A percentile compares a stretch with the other conserved stretches of the same genome.
phyloP scores from a whole-genome alignment of 2,113 vertebrate genomes.

The Tragelaphus buxtoni region DNA sequence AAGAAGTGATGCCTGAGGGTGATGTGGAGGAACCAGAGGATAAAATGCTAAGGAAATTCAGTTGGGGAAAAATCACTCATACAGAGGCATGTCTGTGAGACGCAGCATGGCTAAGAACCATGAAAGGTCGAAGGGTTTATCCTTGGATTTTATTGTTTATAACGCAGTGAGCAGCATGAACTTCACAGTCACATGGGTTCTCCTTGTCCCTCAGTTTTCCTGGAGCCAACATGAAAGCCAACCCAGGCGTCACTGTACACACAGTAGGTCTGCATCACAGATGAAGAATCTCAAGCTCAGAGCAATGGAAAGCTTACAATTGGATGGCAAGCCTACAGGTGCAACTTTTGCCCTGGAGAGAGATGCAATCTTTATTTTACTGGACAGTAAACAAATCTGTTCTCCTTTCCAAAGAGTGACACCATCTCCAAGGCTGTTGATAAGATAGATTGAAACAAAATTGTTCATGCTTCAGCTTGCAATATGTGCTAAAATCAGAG shows the following conservation, averaged over 20 bases:
- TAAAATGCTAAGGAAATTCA: neutral
- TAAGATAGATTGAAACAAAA: neutral
- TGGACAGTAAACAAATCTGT: neutral
- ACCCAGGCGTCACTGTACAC: rapidly evolving
- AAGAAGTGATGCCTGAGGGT: neutral
- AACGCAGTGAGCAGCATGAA: neutral
- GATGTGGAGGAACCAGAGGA: neutral
- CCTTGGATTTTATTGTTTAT: neutral
- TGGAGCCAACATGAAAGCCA: neutral
- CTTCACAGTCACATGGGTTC: rapidly evolving
- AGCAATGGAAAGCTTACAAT: neutral
- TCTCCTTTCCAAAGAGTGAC: neutral
- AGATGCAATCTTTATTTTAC: neutral
- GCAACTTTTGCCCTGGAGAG: neutral
- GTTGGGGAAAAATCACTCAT: neutral
- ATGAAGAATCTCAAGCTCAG: neutral
- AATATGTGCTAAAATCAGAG: neutral
- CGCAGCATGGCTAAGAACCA: neutral
- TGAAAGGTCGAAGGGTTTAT: neutral
- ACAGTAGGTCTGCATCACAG: neutral
- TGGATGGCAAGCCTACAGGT: neutral
- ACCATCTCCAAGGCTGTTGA: neutral
- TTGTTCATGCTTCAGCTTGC: neutral
- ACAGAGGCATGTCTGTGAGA: neutral
- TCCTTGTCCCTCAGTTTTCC: neutral